A percentile compares a stretch with the other conserved stretches of the same genome.
Conservation (phyloP, 2,888 invertebrate genomes). For the Parnassius apollo region DNA sequence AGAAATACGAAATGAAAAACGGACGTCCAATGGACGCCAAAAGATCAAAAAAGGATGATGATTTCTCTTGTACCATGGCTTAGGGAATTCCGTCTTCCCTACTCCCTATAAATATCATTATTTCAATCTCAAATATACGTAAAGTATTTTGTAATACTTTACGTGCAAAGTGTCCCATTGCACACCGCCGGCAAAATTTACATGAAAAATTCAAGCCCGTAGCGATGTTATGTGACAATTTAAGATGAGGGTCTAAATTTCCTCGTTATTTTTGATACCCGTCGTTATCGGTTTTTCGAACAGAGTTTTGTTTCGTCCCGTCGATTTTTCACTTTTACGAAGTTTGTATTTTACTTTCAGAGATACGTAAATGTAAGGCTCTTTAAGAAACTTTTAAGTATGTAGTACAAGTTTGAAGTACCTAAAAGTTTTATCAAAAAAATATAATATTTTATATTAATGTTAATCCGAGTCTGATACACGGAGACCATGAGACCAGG, state of each 20-base stretch:
- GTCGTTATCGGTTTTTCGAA: constrained; percentile 21
- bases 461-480: neutral
- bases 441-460: neutral
- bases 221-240: constrained; percentile 26
- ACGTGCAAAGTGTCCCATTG: constrained; percentile 22
- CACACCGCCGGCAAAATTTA: constrained; percentile 18
- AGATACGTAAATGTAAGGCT: neutral
- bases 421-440: neutral
- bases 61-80: neutral
- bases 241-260: constrained; percentile 25
- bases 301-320: constrained; percentile 3
- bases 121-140: constrained; percentile 7
- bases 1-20: neutral
- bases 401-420: neutral
- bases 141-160: constrained; percentile 19
- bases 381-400: neutral
- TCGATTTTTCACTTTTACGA: neutral
- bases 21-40: neutral
- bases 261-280: constrained; percentile 24
- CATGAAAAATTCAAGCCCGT: constrained; percentile 24
- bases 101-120: too few relatives aligned
- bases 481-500: too few relatives aligned
- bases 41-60: neutral
- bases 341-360: neutral
- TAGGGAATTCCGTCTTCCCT: neutral